These are phyloP conservation scores for Calosoma granatense DNA, from an alignment of 1,140 invertebrate genomes.

Conservation along the genomic window DNA sequence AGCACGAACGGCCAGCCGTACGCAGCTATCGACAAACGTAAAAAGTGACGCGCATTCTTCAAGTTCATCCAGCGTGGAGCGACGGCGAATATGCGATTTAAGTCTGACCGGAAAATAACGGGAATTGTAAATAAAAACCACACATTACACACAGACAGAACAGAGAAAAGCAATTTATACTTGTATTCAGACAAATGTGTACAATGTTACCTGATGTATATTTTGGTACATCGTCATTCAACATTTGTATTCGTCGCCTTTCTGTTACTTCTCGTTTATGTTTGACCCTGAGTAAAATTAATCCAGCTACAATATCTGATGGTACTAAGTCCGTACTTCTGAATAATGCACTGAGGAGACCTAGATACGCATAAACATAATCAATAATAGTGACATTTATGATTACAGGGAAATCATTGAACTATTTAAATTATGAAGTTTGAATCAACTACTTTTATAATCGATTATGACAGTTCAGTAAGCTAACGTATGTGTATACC, in stretches of 20 bases:
- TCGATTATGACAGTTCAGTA: no score
- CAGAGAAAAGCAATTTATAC: no score
- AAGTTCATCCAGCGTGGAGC: slow-evolving; percentile 70
- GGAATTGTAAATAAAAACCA: slow-evolving; percentile 10
- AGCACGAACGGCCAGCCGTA: slow-evolving; percentile 88
- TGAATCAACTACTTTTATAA: no score
- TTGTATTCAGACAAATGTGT: neutral
- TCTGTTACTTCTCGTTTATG: slow-evolving; percentile 62
- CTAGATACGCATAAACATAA: slow-evolving; percentile 36
- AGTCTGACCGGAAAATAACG: slow-evolving; percentile 31
- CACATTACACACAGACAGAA: neutral
- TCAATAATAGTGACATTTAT: no score
- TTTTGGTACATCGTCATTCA: slow-evolving; percentile 53
- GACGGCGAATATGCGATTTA: slow-evolving; percentile 47
- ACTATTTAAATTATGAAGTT: no score
- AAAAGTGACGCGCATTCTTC: slow-evolving; percentile 61
- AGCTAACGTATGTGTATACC: no score
- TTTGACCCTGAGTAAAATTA: slow-evolving; percentile 63
- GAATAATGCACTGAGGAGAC: slow-evolving; percentile 59
- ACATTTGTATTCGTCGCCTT: slow-evolving; percentile 54
- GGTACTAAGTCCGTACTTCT: slow-evolving; percentile 78
- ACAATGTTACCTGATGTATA: slow-evolving; percentile 46
- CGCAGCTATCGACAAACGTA: slow-evolving; percentile 68
- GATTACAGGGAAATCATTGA: no score
- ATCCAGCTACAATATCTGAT: slow-evolving; percentile 78